Evolutionary conservation across 2,888 invertebrate species (phyloP), one percentile per base, ranked within the genome.

Genomic region (Chymomyza amoena): DNA sequence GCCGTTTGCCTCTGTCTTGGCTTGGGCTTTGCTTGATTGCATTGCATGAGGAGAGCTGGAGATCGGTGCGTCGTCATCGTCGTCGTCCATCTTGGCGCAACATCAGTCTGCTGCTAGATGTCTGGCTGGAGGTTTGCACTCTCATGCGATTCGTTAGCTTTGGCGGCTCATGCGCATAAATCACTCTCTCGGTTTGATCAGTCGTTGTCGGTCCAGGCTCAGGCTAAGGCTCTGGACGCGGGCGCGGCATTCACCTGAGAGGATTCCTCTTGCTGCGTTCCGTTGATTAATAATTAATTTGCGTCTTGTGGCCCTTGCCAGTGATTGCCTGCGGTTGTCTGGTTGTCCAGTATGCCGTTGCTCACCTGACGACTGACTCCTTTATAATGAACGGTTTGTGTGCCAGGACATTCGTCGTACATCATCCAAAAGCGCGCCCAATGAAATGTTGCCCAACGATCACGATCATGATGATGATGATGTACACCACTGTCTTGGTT

Each of bases 231-330:
- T 45, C 13, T 13, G 13, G 39, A 45, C 39, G 13, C 39, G 32
- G 28, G 62, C 52, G 20, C 45, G 65, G 39, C 65, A 59, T 45
- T 66, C 52, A 69, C 32, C 13, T 50, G 32, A 16, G 60, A 15
- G 18, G 51, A 13, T 68, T 20, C 66, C 63, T 66, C 67, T 68
- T 71, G 75, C 80, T 83, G 80, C 84, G 78, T 83, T 89, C 88
- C 83, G 88, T 89, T 91, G 90, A 90, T 90, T 90, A 91, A 91
- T 91, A 90, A 90, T 91, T 90, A 90, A 90, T 91, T 91, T 90
- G 89, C 81, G 89, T 85, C 84, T 78, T 80, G 63, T 77, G 87
- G 20, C 18, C 20, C 51, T 36, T 61, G 39, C 10, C 25, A 65
- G 59, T 15, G 18, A 65, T 66, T 60, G 61, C 56, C 61, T 69